Evolutionary conservation across 2,113 vertebrate genomes (phyloP).

Genomic region (Oncorhynchus kisutch): DNA sequence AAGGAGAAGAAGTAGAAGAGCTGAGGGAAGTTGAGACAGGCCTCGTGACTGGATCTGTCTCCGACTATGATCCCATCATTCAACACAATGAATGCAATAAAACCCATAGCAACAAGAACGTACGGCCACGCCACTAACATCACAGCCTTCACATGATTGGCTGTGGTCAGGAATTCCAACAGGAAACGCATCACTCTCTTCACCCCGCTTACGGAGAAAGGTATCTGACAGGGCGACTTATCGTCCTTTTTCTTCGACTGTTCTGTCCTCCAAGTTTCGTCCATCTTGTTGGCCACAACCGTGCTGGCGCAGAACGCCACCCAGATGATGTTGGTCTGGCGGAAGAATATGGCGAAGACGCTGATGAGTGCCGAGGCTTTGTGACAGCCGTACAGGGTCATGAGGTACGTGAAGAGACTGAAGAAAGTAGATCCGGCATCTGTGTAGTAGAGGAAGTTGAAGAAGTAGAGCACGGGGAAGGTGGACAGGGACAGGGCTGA

Average conservation of each 20-base stretch:
- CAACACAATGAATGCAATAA: constrained; percentile 77
- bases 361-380: constrained; percentile 88
- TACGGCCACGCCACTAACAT: constrained; percentile 85
- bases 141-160: constrained; percentile 70
- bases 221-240: constrained; percentile 65
- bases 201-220: constrained; percentile 69
- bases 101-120: constrained; percentile 61
- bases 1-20: constrained; percentile 93
- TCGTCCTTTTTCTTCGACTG: constrained; percentile 86
- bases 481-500: constrained; percentile 82
- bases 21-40: constrained; percentile 89
- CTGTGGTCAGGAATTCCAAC: constrained; percentile 64
- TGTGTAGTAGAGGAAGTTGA: constrained; percentile 97
- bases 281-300: constrained; percentile 80
- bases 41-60: constrained; percentile 87
- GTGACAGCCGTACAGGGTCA: constrained; percentile 92
- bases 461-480: constrained; percentile 95
- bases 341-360: constrained; percentile 88
- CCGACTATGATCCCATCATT: constrained; percentile 93
- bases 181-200: constrained; percentile 74
- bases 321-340: constrained; percentile 96
- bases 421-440: constrained; percentile 95
- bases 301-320: constrained; percentile 87
- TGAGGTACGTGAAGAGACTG: constrained; percentile 91
- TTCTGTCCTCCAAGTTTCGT: constrained; percentile 84